Percentiles rank a stretch among this genome's conserved stretches.
These are phyloP conservation scores for Gerris lacustris DNA, from an alignment of 2,888 invertebrate genomes.

Conservation along the genomic window DNA sequence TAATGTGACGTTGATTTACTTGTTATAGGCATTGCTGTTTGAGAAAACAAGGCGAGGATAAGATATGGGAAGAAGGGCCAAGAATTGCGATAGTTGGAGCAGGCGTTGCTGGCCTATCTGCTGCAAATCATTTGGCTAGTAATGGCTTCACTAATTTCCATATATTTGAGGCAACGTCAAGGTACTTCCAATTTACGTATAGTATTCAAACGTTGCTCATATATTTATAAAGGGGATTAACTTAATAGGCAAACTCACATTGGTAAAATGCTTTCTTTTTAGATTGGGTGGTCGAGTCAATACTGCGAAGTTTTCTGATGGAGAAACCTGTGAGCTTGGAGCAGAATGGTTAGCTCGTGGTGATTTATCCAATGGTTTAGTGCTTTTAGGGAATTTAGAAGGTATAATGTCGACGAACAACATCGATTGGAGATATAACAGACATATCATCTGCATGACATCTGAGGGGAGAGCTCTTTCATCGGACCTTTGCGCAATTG, in stretches of 20 bases:
- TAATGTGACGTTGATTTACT: neutral
- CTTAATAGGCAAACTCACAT: too few relatives aligned
- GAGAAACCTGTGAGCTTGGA: conserved; percentile 51
- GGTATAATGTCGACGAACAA: conserved; percentile 48
- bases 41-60: neutral
- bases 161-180: neutral
- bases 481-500: conserved; percentile 49
- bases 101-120: conserved; percentile 5
- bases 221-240: too few relatives aligned
- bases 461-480: conserved; percentile 58
- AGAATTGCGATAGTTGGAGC: conserved; percentile 6
- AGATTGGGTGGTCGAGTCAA: conserved; percentile 68
- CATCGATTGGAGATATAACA: conserved; percentile 20
- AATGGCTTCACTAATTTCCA: neutral
- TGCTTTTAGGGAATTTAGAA: conserved; percentile 55
- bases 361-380: conserved; percentile 57
- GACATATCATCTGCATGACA: conserved; percentile 49
- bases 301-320: conserved; percentile 63
- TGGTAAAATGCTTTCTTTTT: neutral
- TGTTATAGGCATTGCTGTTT: neutral
- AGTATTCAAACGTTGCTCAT: too few relatives aligned
- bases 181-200: neutral
- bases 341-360: conserved; percentile 62
- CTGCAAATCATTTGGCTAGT: neutral
- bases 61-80: neutral